Evolutionary conservation across 2,113 vertebrate species (phyloP), one percentile per base, ranked within the genome.

Genomic region (Passer domesticus): DNA sequence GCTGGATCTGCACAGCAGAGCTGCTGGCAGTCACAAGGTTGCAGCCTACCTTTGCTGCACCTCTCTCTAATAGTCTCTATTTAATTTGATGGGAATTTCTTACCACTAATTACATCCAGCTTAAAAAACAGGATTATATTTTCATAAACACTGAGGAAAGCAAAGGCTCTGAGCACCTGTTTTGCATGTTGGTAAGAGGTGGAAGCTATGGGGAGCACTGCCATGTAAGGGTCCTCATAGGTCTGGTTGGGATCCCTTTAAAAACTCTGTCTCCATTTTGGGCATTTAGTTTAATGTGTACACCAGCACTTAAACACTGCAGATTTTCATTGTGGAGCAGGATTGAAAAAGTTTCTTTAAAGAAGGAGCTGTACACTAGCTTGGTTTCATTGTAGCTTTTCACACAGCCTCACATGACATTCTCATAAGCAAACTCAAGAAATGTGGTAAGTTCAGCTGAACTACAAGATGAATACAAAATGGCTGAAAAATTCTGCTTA

Each of bases 401-500:
- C 46, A 55, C 47, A 50, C 9, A 74, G 39, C 28, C 52, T 83
- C 35, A 47, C 39, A 55, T 0, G 2, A 74, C 30, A 70, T 81
- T 81, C 76, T 77, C 37, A 55, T 39, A 83, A 93, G 21, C 50
- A 93, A 83, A 83, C 46, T 66, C 9, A 5, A 69, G 55, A 93
- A 85, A 83, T 70, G 67, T 5, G 7, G 9, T 85, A 92, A 80
- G 19, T 83, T 86, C 52, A 59, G 56, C 79, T 66, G 59, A 83
- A 77, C 64, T 70, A 78, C 19, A 75, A 89, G 59, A 39, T 66
- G 59, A 93, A 83, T 88, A 73, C 23, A 59, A 68, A 89, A 67
- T 78, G 60, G 76, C 69, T 20, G 30, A 93, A 90, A 95, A 67
- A 83, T 72, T 92, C 60, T 87, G 52, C 80, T 94, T 66, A 83